Percentiles rank a stretch among this genome's conserved stretches.
phyloP scores from a whole-genome alignment of 2,888 invertebrate species.

The Pimpla rufipes region DNA sequence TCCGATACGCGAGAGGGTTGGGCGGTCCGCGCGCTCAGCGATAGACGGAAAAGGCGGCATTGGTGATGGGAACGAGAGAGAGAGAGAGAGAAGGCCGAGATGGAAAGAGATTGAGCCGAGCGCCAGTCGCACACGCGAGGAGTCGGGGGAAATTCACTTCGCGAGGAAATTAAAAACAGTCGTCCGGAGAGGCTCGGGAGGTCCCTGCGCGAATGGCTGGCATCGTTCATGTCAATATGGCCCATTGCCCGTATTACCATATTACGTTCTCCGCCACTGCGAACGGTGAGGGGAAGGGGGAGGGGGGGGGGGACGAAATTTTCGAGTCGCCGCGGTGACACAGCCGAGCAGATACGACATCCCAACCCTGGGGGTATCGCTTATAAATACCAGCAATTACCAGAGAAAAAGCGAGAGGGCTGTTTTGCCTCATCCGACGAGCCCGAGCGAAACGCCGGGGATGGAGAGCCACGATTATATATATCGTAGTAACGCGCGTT shows the following conservation, averaged over 20 bases:
- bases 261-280: conserved; percentile 78
- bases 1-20: conserved; percentile 70
- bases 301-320: conserved; percentile 51
- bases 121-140: conserved; percentile 48
- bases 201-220: conserved; percentile 82
- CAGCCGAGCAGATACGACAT: conserved; percentile 42
- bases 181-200: conserved; percentile 77
- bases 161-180: conserved; percentile 85
- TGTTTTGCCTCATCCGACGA: conserved; percentile 58
- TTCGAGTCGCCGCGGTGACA: conserved; percentile 41
- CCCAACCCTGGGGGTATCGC: conserved; percentile 79
- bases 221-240: conserved; percentile 86
- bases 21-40: conserved; percentile 37
- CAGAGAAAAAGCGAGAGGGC: conserved; percentile 75
- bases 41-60: conserved; percentile 49
- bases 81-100: conserved; percentile 14
- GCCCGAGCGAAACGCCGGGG: conserved; percentile 55
- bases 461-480: conserved; percentile 58
- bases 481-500: conserved; percentile 44
- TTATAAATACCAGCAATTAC: conserved; percentile 85
- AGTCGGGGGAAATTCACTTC: conserved; percentile 83
- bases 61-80: conserved; percentile 46
- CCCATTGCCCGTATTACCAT: conserved; percentile 85
- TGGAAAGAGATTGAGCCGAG: conserved; percentile 59
- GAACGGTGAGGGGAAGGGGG: conserved; percentile 70